Evolutionary conservation across 2,888 invertebrate species (phyloP).

Genomic region (Orthosia gothica): DNA sequence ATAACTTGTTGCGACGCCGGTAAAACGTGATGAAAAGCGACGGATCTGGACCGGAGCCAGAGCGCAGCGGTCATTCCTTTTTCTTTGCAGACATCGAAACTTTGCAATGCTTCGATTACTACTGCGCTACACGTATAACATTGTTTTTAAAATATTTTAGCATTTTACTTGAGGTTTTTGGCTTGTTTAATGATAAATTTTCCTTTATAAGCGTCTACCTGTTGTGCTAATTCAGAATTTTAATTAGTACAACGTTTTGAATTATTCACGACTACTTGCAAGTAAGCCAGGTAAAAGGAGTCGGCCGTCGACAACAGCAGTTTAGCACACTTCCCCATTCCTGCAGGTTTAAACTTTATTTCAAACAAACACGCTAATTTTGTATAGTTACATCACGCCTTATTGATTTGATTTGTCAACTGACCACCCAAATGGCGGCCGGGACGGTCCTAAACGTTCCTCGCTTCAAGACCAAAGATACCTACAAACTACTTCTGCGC

Average conservation of each 20-base stretch:
- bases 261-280: constrained; percentile 39
- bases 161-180: constrained; percentile 3
- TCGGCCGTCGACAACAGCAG: constrained; percentile 30
- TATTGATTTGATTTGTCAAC: too few species aligned
- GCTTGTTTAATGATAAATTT: constrained; percentile 5
- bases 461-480: too few species aligned
- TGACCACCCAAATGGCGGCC: too few species aligned
- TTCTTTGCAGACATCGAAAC: constrained; percentile 75
- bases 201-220: constrained; percentile 19
- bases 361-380: constrained; percentile 53
- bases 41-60: constrained; percentile 80
- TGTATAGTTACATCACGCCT: constrained; percentile 38
- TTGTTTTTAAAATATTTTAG: constrained; percentile 15
- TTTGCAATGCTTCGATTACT: constrained; percentile 72
- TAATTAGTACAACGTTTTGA: constrained; percentile 44
- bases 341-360: constrained; percentile 38
- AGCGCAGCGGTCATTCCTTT: constrained; percentile 72
- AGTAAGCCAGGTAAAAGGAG: constrained; percentile 31
- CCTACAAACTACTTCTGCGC: too few species aligned
- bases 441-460: too few species aligned
- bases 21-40: constrained; percentile 78
- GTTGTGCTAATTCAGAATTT: constrained; percentile 34
- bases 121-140: constrained; percentile 47
- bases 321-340: constrained; percentile 30
- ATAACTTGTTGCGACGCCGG: constrained; percentile 83